Evolutionary conservation across 2,113 vertebrate genomes (phyloP).

Genomic region (Clupea harengus): DNA sequence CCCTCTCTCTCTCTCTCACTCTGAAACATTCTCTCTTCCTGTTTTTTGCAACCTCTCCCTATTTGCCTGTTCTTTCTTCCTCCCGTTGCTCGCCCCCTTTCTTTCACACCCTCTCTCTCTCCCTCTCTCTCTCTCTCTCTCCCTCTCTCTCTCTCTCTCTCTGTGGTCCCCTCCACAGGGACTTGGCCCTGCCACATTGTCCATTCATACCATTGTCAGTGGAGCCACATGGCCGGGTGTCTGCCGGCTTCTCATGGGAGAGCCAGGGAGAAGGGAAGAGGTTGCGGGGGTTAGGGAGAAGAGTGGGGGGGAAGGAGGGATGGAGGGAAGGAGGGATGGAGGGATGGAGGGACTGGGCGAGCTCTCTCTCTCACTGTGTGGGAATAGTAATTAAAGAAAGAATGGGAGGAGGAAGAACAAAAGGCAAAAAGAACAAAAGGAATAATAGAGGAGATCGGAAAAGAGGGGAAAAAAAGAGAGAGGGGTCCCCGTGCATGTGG

Average conservation of each 20-base stretch:
- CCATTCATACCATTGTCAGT: slow-evolving; percentile 19
- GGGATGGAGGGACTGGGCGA: slow-evolving; percentile 28
- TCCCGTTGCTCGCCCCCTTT: neutral
- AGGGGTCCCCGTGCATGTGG: slow-evolving; percentile 55
- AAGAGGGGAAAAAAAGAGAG: slow-evolving; percentile 36
- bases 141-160: slow-evolving; percentile 1
- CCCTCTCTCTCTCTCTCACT: neutral
- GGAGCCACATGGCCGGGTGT: slow-evolving; percentile 28
- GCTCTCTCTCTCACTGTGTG: slow-evolving; percentile 62
- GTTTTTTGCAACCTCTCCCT: neutral
- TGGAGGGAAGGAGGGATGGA: slow-evolving; percentile 38
- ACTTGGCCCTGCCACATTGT: neutral
- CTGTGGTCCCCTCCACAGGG: slow-evolving; percentile 11
- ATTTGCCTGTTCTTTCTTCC: neutral
- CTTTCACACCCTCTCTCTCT: neutral
- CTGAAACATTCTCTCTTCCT: neutral
- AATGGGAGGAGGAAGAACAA: slow-evolving; percentile 71
- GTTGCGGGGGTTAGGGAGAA: slow-evolving; percentile 85
- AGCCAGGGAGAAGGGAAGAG: slow-evolving; percentile 80
- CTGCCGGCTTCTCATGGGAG: slow-evolving; percentile 85
- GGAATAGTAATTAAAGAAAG: slow-evolving; percentile 73
- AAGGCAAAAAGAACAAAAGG: slow-evolving; percentile 73
- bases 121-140: slow-evolving; percentile 26
- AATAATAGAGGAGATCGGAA: slow-evolving; percentile 62
- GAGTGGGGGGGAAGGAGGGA: slow-evolving; percentile 51